Evolutionary conservation across 2,113 vertebrate species (phyloP).

Genomic region (Canis aureus): DNA sequence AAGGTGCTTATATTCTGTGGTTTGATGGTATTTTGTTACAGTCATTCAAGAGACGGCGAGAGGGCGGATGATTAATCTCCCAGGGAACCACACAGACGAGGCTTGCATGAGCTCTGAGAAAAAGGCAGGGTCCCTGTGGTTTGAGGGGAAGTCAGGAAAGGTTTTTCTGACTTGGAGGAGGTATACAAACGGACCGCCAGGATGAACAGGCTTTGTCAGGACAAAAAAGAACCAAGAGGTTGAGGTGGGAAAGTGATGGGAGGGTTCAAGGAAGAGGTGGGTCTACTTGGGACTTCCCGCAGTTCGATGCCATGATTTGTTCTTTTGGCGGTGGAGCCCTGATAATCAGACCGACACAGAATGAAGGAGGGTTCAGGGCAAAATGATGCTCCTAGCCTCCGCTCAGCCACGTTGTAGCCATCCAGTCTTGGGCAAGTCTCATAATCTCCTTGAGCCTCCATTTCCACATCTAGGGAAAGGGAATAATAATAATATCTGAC

Average conservation of each 20-base stretch:
- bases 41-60: background rate
- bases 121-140: background rate
- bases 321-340: background rate
- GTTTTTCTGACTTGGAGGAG: background rate
- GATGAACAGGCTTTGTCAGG: background rate
- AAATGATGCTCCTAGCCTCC: background rate
- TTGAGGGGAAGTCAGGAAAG: background rate
- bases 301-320: background rate
- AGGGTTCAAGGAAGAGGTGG: background rate
- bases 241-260: background rate
- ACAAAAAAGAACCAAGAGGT: background rate
- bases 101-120: background rate
- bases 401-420: background rate
- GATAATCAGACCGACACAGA: background rate
- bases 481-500: constrained; percentile 23
- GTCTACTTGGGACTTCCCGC: background rate
- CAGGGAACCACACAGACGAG: background rate
- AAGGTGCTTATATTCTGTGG: background rate
- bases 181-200: background rate
- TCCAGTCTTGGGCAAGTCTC: background rate
- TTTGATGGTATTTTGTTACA: constrained; percentile 34
- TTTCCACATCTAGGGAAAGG: constrained; percentile 48
- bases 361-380: background rate
- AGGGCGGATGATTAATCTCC: background rate
- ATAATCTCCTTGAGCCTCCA: background rate